Percentiles rank a stretch among this genome's conserved stretches.
Evolutionary conservation across 2,113 vertebrate species (phyloP).

Genomic region (Takifugu bimaculatus): DNA sequence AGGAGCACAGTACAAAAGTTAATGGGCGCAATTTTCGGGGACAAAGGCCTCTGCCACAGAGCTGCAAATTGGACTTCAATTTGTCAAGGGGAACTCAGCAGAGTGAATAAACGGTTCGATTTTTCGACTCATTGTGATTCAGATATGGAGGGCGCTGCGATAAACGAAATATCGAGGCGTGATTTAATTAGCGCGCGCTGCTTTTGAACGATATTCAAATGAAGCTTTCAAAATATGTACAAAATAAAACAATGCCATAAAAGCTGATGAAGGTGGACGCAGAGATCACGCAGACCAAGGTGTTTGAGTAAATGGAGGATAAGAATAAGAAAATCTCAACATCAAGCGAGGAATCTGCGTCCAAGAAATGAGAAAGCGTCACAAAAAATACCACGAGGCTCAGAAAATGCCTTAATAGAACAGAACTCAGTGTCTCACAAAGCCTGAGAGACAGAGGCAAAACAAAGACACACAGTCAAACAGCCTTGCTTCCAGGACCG

Average conservation of each 20-base stretch:
- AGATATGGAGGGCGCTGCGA: slow-evolving; percentile 28
- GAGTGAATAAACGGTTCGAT: slow-evolving; percentile 53
- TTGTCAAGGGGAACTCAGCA: slow-evolving; percentile 45
- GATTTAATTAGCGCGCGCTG: slow-evolving; percentile 32
- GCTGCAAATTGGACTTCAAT: slow-evolving; percentile 55
- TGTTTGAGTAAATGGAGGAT: too few species aligned
- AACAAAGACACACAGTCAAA: slow-evolving; percentile 57
- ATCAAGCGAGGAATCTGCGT: slow-evolving; percentile 16
- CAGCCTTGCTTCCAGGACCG: slow-evolving; percentile 43
- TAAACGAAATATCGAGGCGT: slow-evolving; percentile 36
- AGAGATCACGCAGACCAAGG: too few species aligned
- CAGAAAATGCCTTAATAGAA: slow-evolving; percentile 33
- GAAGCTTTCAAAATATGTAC: slow-evolving; percentile 35
- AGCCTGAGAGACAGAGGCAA: slow-evolving; percentile 45
- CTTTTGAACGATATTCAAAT: slow-evolving; percentile 32
- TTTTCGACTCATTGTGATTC: slow-evolving; percentile 49
- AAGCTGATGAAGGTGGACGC: not conserved
- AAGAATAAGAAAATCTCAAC: too few species aligned
- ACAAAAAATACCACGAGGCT: slow-evolving; percentile 48
- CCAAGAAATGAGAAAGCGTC: slow-evolving; percentile 38
- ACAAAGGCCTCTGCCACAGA: slow-evolving; percentile 50
- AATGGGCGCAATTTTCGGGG: slow-evolving; percentile 65
- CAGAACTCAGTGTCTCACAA: slow-evolving; percentile 45
- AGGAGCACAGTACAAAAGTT: slow-evolving; percentile 46
- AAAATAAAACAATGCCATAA: slow-evolving; percentile 25